These are phyloP conservation scores for Drosophila saltans DNA, from an alignment of 1,140 invertebrate genomes.

Conservation along the genomic window DNA sequence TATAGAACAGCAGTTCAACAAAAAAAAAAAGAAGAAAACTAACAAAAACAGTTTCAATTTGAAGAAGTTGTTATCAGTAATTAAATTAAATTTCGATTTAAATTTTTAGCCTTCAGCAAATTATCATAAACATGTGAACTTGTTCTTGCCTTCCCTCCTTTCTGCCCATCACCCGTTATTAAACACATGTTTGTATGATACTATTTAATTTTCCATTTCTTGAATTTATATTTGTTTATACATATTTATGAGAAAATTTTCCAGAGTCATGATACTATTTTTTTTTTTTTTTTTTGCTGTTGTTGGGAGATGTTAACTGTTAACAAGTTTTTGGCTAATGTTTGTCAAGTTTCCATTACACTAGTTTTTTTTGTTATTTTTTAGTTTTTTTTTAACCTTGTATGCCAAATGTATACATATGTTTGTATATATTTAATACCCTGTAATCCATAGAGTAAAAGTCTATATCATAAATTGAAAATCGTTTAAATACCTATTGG, in stretches of 20 bases:
- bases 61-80: not conserved
- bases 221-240: conserved; percentile 37
- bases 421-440: too few species aligned
- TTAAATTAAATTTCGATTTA: not conserved
- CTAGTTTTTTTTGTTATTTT: conserved; percentile 4
- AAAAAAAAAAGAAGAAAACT: too few species aligned
- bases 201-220: conserved; percentile 6
- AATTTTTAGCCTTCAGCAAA: conserved; percentile 11
- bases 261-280: conserved; percentile 15
- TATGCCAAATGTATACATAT: not conserved
- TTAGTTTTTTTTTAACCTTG: conserved; percentile 14
- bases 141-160: not conserved
- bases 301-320: conserved; percentile 6
- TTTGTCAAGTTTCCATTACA: conserved; percentile 4
- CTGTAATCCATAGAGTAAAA: too few species aligned
- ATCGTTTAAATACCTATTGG: too few species aligned
- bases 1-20: not conserved
- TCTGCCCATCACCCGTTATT: not conserved
- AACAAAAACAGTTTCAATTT: not conserved
- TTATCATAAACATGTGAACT: conserved; percentile 18
- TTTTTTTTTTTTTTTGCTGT: not conserved
- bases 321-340: conserved; percentile 1
- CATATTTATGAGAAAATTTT: conserved; percentile 56
- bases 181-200: not conserved
- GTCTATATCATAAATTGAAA: too few species aligned